A percentile compares a stretch with the other conserved stretches of the same genome.
phyloP scores from a whole-genome alignment of 2,888 invertebrate genomes.

The Lasioglossum vierecki region DNA sequence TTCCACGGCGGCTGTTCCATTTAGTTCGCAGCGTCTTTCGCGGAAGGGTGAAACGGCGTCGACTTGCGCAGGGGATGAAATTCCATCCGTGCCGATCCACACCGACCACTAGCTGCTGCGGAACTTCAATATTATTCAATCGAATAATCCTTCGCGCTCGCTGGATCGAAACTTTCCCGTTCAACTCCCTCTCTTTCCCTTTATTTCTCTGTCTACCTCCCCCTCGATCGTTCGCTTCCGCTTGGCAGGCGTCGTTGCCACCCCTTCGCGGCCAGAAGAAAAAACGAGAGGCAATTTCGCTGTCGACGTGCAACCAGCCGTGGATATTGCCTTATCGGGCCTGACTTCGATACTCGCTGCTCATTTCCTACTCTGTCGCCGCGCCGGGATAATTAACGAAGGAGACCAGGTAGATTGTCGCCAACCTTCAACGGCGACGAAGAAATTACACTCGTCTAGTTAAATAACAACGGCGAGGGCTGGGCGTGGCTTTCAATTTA shows the following conservation, averaged over 20 bases:
- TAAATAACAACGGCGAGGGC: slow-evolving; percentile 40
- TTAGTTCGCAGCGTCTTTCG: slow-evolving; percentile 38
- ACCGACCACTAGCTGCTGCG: slow-evolving; percentile 52
- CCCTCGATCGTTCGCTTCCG: neutral
- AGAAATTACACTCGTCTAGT: slow-evolving; percentile 47
- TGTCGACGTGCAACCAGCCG: slow-evolving; percentile 47
- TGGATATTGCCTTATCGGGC: slow-evolving; percentile 48
- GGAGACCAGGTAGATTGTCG: slow-evolving; percentile 18
- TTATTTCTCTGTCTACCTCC: neutral
- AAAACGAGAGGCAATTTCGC: slow-evolving; percentile 37
- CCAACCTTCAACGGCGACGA: neutral
- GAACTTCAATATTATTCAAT: slow-evolving; percentile 72
- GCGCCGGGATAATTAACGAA: slow-evolving; percentile 43
- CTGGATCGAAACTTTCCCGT: slow-evolving; percentile 25
- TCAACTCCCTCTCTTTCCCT: neutral
- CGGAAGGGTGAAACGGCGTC: slow-evolving; percentile 29
- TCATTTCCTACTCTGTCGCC: slow-evolving; percentile 2
- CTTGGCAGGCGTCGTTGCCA: neutral
- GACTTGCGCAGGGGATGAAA: slow-evolving; percentile 20
- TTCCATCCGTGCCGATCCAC: slow-evolving; percentile 40
- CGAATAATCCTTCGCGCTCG: slow-evolving; percentile 67
- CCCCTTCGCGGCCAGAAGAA: neutral
- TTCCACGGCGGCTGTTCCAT: too few relatives aligned
- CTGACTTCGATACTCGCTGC: slow-evolving; percentile 22
- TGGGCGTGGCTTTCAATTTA: slow-evolving; percentile 25